Conservation (phyloP, 2,888 invertebrate genomes). For the Helleia helle region DNA sequence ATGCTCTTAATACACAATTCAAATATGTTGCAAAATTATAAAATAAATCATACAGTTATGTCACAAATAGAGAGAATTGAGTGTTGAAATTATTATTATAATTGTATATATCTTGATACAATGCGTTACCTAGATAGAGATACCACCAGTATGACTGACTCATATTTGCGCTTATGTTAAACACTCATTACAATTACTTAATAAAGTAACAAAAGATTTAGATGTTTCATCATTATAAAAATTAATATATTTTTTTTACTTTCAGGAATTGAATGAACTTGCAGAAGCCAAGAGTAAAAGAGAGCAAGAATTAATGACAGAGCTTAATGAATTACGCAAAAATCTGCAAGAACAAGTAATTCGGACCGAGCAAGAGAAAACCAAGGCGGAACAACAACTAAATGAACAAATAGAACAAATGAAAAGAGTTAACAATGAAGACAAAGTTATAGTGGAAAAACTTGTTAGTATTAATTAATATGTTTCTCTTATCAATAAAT, state of each 20-base stretch:
- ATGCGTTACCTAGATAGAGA: no score
- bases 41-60: no score
- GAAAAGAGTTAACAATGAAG: slow-evolving; percentile 49
- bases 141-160: no score
- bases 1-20: no score
- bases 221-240: not conserved
- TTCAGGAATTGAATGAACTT: slow-evolving; percentile 48
- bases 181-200: no score
- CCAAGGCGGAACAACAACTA: slow-evolving; percentile 42
- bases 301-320: slow-evolving; percentile 47
- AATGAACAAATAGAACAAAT: slow-evolving; percentile 45
- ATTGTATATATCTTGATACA: no score
- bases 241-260: slow-evolving; percentile 10
- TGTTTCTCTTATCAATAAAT: no score
- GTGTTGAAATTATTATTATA: no score
- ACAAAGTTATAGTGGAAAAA: slow-evolving; percentile 46
- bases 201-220: no score
- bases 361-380: slow-evolving; percentile 52
- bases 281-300: slow-evolving; percentile 45
- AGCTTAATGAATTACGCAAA: slow-evolving; percentile 47
- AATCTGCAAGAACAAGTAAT: slow-evolving; percentile 49
- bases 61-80: no score
- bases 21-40: no score
- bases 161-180: no score
- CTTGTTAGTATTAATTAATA: slow-evolving; percentile 43